Conservation (phyloP, 2,797 vertebrate species). For the Enteromius afrohamiltoni region DNA sequence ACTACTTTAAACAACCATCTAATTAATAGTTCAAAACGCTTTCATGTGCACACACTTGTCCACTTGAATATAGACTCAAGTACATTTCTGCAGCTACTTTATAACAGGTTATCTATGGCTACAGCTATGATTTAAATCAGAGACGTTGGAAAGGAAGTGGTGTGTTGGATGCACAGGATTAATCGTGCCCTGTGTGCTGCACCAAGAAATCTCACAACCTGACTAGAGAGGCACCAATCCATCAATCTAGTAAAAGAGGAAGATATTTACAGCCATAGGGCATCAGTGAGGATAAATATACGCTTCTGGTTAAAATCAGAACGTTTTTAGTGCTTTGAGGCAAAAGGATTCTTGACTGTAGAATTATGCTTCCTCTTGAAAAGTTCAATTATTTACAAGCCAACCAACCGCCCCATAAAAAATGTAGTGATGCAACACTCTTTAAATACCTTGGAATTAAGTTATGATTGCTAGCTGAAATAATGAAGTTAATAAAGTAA, state of each 20-base stretch:
- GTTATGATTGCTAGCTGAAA: not conserved
- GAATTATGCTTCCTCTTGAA: constrained; percentile 2
- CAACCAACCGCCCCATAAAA: no score
- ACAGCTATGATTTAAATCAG: not conserved
- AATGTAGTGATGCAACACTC: not conserved
- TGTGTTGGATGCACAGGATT: not conserved
- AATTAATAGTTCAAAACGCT: not conserved
- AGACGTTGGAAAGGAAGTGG: not conserved
- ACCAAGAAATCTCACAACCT: not conserved
- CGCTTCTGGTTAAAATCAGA: not conserved
- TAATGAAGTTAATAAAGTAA: not conserved
- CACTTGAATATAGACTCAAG: not conserved
- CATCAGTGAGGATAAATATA: not conserved
- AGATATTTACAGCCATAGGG: constrained; percentile 16
- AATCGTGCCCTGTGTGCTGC: not conserved
- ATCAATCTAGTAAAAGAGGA: not conserved
- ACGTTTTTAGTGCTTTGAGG: not conserved
- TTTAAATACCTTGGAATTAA: not conserved
- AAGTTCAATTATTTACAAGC: not conserved
- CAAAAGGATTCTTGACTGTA: not conserved
- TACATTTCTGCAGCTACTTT: not conserved
- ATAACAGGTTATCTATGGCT: not conserved
- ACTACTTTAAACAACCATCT: not conserved
- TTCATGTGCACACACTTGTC: no score
- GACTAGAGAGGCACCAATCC: not conserved